A percentile compares a stretch with the other conserved stretches of the same genome.
Conservation (phyloP, 1,140 invertebrate species). For the Diabrotica virgifera region DNA sequence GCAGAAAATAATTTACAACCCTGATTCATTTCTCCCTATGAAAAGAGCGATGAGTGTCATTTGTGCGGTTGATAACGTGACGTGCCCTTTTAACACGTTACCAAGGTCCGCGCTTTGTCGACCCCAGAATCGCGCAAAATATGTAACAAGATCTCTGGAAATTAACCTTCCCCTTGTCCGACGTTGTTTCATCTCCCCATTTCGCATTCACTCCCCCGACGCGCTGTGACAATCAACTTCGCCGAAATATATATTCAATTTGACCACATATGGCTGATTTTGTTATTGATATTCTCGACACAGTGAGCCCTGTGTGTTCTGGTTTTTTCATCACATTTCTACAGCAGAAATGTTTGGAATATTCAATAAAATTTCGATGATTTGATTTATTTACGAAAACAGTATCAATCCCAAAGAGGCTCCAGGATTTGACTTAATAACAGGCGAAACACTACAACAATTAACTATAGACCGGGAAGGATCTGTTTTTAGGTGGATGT, state of each 20-base stretch:
- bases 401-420: no score
- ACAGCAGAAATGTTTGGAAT: no score
- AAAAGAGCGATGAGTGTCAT: neutral
- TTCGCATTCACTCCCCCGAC: constrained; percentile 11
- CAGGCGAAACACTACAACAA: no score
- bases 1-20: no score
- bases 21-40: constrained; percentile 3
- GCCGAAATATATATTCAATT: constrained; percentile 13
- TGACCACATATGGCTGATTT: constrained; percentile 17
- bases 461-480: no score
- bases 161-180: constrained; percentile 17
- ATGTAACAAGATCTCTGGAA: constrained; percentile 16
- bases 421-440: no score
- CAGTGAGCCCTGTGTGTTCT: no score
- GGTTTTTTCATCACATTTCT: no score
- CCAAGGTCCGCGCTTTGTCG: constrained; percentile 10
- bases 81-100: constrained; percentile 19
- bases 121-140: constrained; percentile 13
- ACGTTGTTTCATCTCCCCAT: constrained; percentile 6
- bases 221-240: constrained; percentile 13
- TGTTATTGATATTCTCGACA: constrained; percentile 12
- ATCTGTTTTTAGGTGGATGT: no score
- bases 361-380: no score
- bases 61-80: constrained; percentile 13
- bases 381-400: no score